Evolutionary conservation across 2,888 invertebrate species (phyloP), one percentile per base, ranked within the genome.

Genomic region (Archips xylosteana): DNA sequence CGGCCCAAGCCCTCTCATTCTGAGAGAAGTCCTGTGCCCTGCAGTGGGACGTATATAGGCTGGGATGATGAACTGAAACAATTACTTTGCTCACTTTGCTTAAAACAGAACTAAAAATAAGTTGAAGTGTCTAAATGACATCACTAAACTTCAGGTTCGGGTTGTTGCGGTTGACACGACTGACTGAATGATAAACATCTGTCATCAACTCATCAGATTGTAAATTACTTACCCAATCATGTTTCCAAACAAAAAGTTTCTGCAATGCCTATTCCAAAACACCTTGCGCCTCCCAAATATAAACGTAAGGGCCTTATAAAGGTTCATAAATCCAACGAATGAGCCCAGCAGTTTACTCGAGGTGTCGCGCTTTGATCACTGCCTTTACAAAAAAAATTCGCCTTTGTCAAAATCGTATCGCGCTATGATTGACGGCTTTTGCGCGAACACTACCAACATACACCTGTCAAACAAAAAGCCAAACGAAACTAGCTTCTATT

Each of bases 361-460:
- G 34, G 32, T 62, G 62, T 63, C 63, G 42, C 8, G 9, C 68
- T 68, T 64, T 59, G 73, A 63, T 68, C 68, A 59, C 45, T 64
- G 59, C 63, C 36, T 49, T 49, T 67, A 64, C 68, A 63, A 73
- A 68, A 68, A 63, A 64, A 64, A 63, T 63, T 63, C 47, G 54
- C 73, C 68, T 68, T 63, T 73, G 73, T 73, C 68, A 73, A 57
- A 69, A 69, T 73, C 68, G 73, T 34, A 65, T 65, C 65, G 65
- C 36, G 57, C 67, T 66, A 73, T 73, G 73, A 73, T 73, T 73
- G 73, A 73, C 73, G 68, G 73, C 59, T 68, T 69, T 57, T 42
- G 63, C 63, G 68, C 68, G 63, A 69, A 49, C 39, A 15, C 10
- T 5, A 39, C 63, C 49, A 10, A 8, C 4, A 13, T 64, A 39